Percentiles rank a stretch among this genome's conserved stretches.
phyloP scores from a whole-genome alignment of 2,888 invertebrate species.

The Oegoconia quadripuncta region DNA sequence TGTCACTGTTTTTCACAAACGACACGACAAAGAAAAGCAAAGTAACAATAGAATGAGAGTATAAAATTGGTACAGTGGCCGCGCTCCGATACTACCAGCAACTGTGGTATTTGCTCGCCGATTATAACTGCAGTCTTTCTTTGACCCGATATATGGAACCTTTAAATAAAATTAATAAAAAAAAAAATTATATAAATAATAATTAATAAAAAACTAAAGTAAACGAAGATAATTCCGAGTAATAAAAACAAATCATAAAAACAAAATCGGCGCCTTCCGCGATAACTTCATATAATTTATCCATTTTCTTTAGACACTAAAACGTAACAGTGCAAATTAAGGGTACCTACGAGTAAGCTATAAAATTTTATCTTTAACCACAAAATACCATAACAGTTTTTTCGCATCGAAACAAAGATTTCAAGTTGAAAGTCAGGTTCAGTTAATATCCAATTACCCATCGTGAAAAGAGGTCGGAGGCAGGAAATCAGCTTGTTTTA shows the following conservation, averaged over 20 bases:
- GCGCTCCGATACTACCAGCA: conserved; percentile 30
- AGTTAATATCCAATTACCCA: conserved; percentile 40
- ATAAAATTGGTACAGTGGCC: conserved; percentile 45
- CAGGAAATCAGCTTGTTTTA: conserved; percentile 62
- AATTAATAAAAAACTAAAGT: no score
- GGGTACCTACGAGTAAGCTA: conserved; percentile 1
- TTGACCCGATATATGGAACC: background rate
- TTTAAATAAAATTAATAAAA: no score
- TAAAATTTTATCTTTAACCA: conserved; percentile 2
- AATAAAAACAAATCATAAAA: conserved; percentile 14
- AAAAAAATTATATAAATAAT: no score
- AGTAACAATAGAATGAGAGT: conserved; percentile 33
- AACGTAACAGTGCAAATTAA: background rate
- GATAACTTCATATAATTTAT: conserved; percentile 13
- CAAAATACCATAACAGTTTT: conserved; percentile 18
- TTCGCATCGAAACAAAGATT: conserved; percentile 17
- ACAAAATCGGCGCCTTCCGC: conserved; percentile 21
- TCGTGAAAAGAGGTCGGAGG: conserved; percentile 42
- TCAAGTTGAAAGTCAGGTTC: conserved; percentile 21
- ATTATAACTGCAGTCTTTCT: conserved; percentile 25
- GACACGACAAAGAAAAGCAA: conserved; percentile 30
- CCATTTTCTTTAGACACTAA: conserved; percentile 11
- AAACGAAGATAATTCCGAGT: no score
- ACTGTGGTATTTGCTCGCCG: conserved; percentile 30
- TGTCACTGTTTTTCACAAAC: conserved; percentile 24